phyloP scores from a whole-genome alignment of 2,797 vertebrate genomes.

The Sarcoramphus papa region DNA sequence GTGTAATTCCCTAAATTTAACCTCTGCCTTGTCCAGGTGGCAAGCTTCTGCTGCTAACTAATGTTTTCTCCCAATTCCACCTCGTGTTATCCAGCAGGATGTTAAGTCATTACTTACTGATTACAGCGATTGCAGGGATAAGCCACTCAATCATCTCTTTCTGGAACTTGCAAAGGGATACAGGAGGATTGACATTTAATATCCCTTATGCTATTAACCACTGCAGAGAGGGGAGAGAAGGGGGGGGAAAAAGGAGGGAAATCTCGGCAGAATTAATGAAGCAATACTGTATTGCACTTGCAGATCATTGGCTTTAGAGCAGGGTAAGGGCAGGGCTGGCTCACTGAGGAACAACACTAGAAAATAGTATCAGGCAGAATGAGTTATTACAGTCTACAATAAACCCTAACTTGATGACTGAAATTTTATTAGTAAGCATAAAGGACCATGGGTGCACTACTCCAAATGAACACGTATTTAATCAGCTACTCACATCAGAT shows the following conservation, averaged over 20 bases:
- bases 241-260: neutral
- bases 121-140: slow-evolving; percentile 43
- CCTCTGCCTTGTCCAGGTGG: slow-evolving; percentile 21
- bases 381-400: slow-evolving; percentile 12
- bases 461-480: neutral
- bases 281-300: neutral
- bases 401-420: neutral
- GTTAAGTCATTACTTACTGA: slow-evolving; percentile 51
- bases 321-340: neutral
- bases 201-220: slow-evolving; percentile 64
- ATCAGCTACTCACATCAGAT: slow-evolving; percentile 5
- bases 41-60: slow-evolving; percentile 48
- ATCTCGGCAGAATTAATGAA: slow-evolving; percentile 51
- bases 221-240: slow-evolving; percentile 7
- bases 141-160: slow-evolving; percentile 65
- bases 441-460: neutral
- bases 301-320: neutral
- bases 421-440: slow-evolving; percentile 34
- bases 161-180: slow-evolving; percentile 58
- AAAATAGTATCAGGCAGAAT: slow-evolving; percentile 1
- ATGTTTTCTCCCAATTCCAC: slow-evolving; percentile 40
- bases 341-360: neutral
- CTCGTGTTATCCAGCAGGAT: slow-evolving; percentile 15
- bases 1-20: slow-evolving; percentile 22
- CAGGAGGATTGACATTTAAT: slow-evolving; percentile 66